These are phyloP conservation scores for Ennomos erosarius DNA, from an alignment of 2,888 invertebrate species.

Conservation along the genomic window DNA sequence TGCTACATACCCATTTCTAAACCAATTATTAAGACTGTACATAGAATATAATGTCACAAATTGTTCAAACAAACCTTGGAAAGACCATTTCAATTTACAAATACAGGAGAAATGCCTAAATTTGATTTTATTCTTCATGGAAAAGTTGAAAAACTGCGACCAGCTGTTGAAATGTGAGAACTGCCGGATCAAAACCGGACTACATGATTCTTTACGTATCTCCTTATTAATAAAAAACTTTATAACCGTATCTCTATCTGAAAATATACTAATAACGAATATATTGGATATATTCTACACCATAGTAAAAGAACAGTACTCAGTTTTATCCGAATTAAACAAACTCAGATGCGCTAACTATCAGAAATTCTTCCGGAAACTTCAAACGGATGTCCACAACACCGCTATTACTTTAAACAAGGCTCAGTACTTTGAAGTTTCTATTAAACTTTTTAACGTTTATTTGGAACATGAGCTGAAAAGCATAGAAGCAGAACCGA, in stretches of 20 bases:
- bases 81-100: conserved; percentile 40
- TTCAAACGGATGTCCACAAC: conserved; percentile 72
- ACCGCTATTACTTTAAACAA: conserved; percentile 68
- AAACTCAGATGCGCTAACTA: conserved; percentile 58
- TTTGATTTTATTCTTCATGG: conserved; percentile 57
- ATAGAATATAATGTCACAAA: conserved; percentile 56
- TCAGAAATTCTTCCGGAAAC: conserved; percentile 63
- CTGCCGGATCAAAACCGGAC: conserved; percentile 59
- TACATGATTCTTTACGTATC: conserved; percentile 68
- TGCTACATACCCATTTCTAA: conserved; percentile 63
- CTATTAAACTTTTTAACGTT: conserved; percentile 65
- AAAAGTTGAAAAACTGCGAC: conserved; percentile 49
- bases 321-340: conserved; percentile 54
- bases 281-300: conserved; percentile 46
- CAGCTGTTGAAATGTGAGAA: conserved; percentile 71
- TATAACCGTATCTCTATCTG: conserved; percentile 47
- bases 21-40: conserved; percentile 64
- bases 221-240: conserved; percentile 63
- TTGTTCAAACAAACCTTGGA: conserved; percentile 25
- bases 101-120: conserved; percentile 56
- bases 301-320: conserved; percentile 57
- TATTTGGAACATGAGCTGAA: conserved; percentile 64
- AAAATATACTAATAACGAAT: conserved; percentile 45
- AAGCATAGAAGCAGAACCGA: conserved; percentile 50
- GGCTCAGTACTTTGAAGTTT: conserved; percentile 56